Base-by-base conservation (phyloP, 2,797 vertebrate species). In the Amphiprion clarkii region DNA sequence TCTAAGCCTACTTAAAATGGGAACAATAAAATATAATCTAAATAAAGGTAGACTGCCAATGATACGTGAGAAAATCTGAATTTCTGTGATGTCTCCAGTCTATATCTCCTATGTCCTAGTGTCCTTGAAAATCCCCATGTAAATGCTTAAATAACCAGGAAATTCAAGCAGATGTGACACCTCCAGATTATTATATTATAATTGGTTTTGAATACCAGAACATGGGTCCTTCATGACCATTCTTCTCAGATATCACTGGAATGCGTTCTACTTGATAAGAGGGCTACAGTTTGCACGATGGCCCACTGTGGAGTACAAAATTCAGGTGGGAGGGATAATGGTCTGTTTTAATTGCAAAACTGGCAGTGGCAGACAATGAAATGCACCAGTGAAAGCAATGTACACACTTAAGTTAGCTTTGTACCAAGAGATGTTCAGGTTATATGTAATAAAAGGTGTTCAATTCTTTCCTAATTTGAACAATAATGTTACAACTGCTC, bases 261-360 rank as follows among this genome's bases (percentile, higher is more conserved):
- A 89, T 88, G 75, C 31, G 72, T 92, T 93, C 89, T 87, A 86
- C 91, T 88, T 88, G 84, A 93, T 92, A 79, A 87, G 84, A 88
- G 82, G 71, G 69, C 82, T 76, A 76, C 77, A 66, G 74, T 85
- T 87, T 83, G 66, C 67, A 78, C 40, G 84, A 91, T 87, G 83
- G 83, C 78, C 84, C 84, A 82, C 88, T 64, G 79, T 74, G 79
- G 89, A 86, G 79, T 63, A 71, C 39, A 73, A 65, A 61, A 88
- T 82, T 87, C 86, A 77, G 80, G 66, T 77, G 88, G 81, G 90
- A 87, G 71, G 59, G 69, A 82, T 88, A 88, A 81, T 53, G 67
- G 81, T 87, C 77, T 72, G 70, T 85, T 91, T 89, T 92, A 93
- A 92, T 94, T 88, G 89, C 81, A 83, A 83, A 83, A 74, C 75